phyloP scores from a whole-genome alignment of 1,140 invertebrate species.

The Pomacea maculata region DNA sequence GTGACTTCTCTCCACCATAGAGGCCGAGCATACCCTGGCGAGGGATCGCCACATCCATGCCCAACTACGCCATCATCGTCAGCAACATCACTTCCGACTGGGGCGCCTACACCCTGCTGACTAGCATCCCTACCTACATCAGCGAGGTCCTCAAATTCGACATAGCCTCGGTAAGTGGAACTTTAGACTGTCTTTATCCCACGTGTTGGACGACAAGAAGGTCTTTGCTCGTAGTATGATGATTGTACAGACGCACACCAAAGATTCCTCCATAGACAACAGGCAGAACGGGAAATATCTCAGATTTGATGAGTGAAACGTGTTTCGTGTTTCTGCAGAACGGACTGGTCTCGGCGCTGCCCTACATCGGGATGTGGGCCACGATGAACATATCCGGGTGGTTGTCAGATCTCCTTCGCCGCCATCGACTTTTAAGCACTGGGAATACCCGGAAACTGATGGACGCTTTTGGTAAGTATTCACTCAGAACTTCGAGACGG shows the following conservation, averaged over 20 bases:
- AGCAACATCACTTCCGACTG: conserved; percentile 99
- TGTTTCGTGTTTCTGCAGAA: conserved; percentile 48
- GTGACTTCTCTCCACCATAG: conserved; percentile 33
- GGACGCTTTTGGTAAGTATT: conserved; percentile 53
- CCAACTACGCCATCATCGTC: conserved; percentile 98
- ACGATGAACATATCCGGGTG: conserved; percentile 59
- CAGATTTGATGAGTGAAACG: not conserved
- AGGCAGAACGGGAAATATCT: no score
- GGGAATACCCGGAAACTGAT: conserved; percentile 58
- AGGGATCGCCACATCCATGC: conserved; percentile 91
- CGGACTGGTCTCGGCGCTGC: conserved; percentile 64
- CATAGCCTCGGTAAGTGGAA: conserved; percentile 58
- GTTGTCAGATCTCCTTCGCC: conserved; percentile 55
- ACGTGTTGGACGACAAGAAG: no score
- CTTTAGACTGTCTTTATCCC: no score
- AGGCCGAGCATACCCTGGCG: conserved; percentile 86
- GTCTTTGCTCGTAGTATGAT: no score
- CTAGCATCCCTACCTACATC: conserved; percentile 66
- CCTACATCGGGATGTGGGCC: conserved; percentile 62
- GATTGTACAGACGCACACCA: no score
- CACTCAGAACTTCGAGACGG: no score
- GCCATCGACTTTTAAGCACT: conserved; percentile 43
- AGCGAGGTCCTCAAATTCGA: conserved; percentile 64
- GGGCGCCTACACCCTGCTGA: conserved; percentile 89
- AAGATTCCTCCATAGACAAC: no score